Conservation (phyloP, 2,113 vertebrate genomes). For the Cisticola juncidis region DNA sequence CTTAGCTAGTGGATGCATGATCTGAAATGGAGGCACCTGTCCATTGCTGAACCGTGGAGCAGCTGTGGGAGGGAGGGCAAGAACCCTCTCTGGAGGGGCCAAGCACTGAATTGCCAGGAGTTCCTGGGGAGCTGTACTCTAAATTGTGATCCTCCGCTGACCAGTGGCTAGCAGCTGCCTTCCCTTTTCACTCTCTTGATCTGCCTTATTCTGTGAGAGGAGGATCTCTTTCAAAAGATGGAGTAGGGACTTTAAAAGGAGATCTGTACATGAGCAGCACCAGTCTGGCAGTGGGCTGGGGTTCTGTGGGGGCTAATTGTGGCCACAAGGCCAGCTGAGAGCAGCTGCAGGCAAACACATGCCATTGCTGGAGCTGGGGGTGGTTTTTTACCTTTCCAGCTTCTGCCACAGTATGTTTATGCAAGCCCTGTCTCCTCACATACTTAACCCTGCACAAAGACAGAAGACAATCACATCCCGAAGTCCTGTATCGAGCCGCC, state of each 20-base stretch:
- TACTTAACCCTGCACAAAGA: conserved; percentile 68
- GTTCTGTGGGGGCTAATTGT: conserved; percentile 44
- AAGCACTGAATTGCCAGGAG: not conserved
- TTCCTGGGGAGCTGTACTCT: not conserved
- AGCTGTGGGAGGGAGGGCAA: not conserved
- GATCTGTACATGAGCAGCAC: not conserved
- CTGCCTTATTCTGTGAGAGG: not conserved
- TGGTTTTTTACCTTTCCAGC: conserved; percentile 41
- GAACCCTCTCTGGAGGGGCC: not conserved
- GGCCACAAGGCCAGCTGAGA: conserved; percentile 2
- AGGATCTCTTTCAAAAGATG: not conserved
- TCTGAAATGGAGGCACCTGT: conserved; percentile 48
- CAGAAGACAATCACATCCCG: conserved; percentile 30
- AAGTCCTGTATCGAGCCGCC: conserved; percentile 15
- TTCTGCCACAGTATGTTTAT: not conserved
- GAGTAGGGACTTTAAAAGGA: not conserved
- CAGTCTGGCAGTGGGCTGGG: not conserved
- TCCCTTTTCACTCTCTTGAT: not conserved
- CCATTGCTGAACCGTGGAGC: not conserved
- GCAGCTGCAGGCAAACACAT: not conserved
- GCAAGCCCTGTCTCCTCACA: conserved; percentile 36
- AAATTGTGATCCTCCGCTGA: not conserved
- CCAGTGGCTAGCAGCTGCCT: not conserved
- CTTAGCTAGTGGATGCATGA: not conserved
- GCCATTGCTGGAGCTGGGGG: not conserved